Evolutionary conservation across 2,888 invertebrate genomes (phyloP), one percentile per base, ranked within the genome.

Genomic region (Ptychoptera albimana): DNA sequence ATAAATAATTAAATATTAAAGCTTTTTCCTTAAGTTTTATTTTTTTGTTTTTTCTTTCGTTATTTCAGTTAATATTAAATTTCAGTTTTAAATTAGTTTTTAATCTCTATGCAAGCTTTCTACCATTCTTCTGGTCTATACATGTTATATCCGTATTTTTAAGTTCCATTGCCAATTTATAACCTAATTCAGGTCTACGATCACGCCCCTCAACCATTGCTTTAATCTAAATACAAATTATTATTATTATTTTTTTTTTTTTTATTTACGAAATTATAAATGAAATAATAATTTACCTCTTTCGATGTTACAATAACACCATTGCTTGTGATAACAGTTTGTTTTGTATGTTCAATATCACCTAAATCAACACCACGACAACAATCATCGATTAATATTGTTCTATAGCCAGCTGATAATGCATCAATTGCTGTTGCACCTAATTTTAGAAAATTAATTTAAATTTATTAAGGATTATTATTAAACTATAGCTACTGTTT

Each of bases 381-480:
- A 50, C 91, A 92, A 65, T 94, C 92, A 53, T 93, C 91, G 9
- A 94, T 73, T 30, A 94, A 67, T 42, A 89, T 73, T 10, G 93
- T 86, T 50, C 92, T 75, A 68, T 89, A 93, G 0, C 92, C 93
- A 53, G 85, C 83, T 2, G 86, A 85, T n/a, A 91, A 63, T 0
- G 92, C 83, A 66, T 93, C 88, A 0, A 79, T 78, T 34, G 88
- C 86, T 1, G 93, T 92, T 6, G 88, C 85, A 1, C 86, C 84
- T 84, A 52, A n/a, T n/a, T n/a, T n/a, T n/a, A n/a, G n/a, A n/a
- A n/a, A n/a, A n/a, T n/a, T n/a, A n/a, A n/a, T n/a, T n/a, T n/a
- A n/a, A n/a, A n/a, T n/a, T n/a, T n/a, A n/a, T n/a, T n/a, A n/a
- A n/a, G n/a, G n/a, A n/a, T n/a, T n/a, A n/a, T n/a, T n/a, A n/a